Base-by-base conservation (phyloP, 2,888 invertebrate genomes). In the Rhagonycha fulva region DNA sequence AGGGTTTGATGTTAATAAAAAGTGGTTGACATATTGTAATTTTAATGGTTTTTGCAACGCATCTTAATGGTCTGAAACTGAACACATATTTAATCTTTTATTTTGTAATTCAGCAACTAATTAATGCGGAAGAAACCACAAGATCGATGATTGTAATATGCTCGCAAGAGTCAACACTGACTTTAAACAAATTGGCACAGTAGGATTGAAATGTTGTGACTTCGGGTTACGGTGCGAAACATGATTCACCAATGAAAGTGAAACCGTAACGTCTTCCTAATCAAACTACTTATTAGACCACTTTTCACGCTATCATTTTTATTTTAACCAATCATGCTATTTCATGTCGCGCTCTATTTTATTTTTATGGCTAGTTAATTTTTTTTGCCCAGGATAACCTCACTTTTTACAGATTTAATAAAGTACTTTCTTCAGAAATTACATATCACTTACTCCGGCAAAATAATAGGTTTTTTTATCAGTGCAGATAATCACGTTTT, bases 221-320 rank as follows among this genome's bases (percentile, higher is more conserved):
- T 76, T 77, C 70, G 68, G 80, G 81, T 81, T 80, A 80, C 77
- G 79, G 79, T 80, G 80, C 79, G 82, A 80, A 82, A 81, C 77
- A 81, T 83, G 78, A 79, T 82, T 78, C 80, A 80, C 80, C 78
- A 84, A 84, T 80, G 84, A 85, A 85, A 85, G 84, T 85, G 83
- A 85, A 84, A 84, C 79, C 76, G 74, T 77, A 77, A 71, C 77
- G 74, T 77, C 69, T 63, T 32, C 24, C 69, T 72, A 74, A 71
- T 70, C 69, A 76, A 74, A 68, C 66, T 47, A 32, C 71, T 67
- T 67, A 72, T 67, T 72, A 72, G 67, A 72, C 68, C 67, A 47
- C 28, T 26, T 68, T 72, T 67, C 60, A 66, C 68, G 72, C 67
- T 67, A 60, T 60, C 72, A 14, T 67, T 68, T 26, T 67, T 66